Evolutionary conservation across 2,113 vertebrate species (phyloP).

Genomic region (Chlorodrepanis virens): DNA sequence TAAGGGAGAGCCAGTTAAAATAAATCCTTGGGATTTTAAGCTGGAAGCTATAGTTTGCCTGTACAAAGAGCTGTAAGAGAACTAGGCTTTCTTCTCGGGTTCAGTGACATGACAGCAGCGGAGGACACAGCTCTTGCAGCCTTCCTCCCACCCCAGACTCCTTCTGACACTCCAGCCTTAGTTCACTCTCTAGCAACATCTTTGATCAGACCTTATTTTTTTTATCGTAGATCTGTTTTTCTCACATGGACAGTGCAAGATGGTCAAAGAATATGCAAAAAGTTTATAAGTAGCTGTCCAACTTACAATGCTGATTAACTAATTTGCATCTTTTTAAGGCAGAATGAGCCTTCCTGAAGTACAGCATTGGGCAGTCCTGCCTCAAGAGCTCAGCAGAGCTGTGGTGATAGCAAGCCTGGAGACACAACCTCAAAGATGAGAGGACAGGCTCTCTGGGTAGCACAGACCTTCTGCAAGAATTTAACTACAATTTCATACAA

Average conservation of each 20-base stretch:
- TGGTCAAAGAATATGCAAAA: neutral
- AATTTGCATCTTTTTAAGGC: neutral
- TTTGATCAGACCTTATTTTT: neutral
- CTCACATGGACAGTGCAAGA: neutral
- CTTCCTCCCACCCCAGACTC: neutral
- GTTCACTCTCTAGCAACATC: fast-evolving
- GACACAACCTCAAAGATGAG: neutral
- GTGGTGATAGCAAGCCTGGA: neutral
- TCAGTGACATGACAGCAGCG: neutral
- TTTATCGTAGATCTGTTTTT: neutral
- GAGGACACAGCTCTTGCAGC: neutral
- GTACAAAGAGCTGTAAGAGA: neutral
- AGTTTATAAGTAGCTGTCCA: neutral
- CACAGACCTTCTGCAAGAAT: neutral
- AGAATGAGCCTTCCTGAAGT: neutral
- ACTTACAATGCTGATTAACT: neutral
- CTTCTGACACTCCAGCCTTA: neutral
- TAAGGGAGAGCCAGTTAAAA: neutral
- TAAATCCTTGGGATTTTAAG: neutral
- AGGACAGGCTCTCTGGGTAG: neutral
- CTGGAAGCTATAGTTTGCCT: neutral
- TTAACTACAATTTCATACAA: neutral
- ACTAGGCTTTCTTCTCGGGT: neutral
- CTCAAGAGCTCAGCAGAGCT: neutral
- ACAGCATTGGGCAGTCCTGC: neutral